Base-by-base conservation (phyloP, 2,797 vertebrate genomes). In the Tapera naevia region DNA sequence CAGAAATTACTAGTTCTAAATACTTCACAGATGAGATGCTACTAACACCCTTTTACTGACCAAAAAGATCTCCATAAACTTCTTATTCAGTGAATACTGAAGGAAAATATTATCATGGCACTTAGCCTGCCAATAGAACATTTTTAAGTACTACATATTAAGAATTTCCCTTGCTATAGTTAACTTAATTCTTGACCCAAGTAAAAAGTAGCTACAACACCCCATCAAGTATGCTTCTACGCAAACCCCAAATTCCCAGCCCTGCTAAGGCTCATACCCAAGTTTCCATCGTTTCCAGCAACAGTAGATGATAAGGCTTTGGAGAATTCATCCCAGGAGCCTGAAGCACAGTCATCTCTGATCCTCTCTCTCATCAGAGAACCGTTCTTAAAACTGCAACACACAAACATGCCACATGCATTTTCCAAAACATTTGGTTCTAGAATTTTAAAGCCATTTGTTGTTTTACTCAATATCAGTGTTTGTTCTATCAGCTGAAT, bases 351-450 rank as follows among this genome's bases (percentile, higher is more conserved):
- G 56, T 98, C 92, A 71, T 99, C 97, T 32, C 99, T 98, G 97
- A 99, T 97, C 80, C 96, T 98, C 95, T 99, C 99, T 97, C 99
- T 98, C 65, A 98, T 99, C 87, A 99, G 97, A 74, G 99, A 99
- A 7, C 99, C 99, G 1, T 99, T 99, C 97, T 99, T 99, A 97
- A 99, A 99, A 97, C 99, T 99, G 97, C 75, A 89, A 92, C 71
- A 96, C 80, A 95, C 23, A 93, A 86, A 80, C 50, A 91, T 11
- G 72, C 10, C 50, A 61, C 4, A 53, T 9, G 18, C 8, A 45
- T 91, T 89, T 89, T 73, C n/a, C 35, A 85, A 86, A 86, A 48
- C 0, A 3, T 53, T 51, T 45, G 13, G 15, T 37, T 75, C 24
- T n/a, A 64, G 13, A 56, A 73, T 64, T 78, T 88, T 79, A 19